Evolutionary conservation across 2,113 vertebrate genomes (phyloP), one percentile per base, ranked within the genome.

Genomic region (Carlito syrichta): DNA sequence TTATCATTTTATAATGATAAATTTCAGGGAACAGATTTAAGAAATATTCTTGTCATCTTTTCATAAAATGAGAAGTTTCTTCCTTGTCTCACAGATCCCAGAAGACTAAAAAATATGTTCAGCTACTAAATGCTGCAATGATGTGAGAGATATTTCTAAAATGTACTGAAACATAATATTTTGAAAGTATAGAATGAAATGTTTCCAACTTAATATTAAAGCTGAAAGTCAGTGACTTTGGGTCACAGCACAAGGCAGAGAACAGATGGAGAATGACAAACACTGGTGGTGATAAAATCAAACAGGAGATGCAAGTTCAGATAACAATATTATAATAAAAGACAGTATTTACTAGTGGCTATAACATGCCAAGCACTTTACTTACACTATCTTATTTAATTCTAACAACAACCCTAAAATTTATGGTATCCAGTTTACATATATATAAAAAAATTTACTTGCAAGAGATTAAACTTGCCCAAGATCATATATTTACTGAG

Each of bases 41-140:
- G 38, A 88, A 82, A 74, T 88, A 68, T 62, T 90, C 56, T 86
- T 89, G 63, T 83, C 48, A 96, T 82, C 50, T 66, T 93, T 89
- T 78, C 10, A 52, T 60, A 66, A 81, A 89, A 58, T 78, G 32
- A 86, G 32, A 96, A 95, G 94, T 68, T 62, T 43, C 8, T 95
- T 40, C 48, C 79, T 94, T 95, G 32, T 63, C 69, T 95, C 58
- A 38, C 45, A 56, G 23, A 86, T 63, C 63, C 94, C 63, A 76
- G 83, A 93, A 52, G 45, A 89, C 19, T 32, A 56, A 4, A 92
- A 14, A 52, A 23, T 63, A 81, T 58, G 38, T 30, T 93, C 43
- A 73, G 45, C 38, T 94, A 48, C 62, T 86, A 14, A 1, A 13
- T 27, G 66, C 19, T 54, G 92, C 69, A 86, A 76, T 77, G 45